A percentile compares a stretch with the other conserved stretches of the same genome.
phyloP scores from a whole-genome alignment of 2,797 vertebrate species.

The Dicrostonyx torquatus region DNA sequence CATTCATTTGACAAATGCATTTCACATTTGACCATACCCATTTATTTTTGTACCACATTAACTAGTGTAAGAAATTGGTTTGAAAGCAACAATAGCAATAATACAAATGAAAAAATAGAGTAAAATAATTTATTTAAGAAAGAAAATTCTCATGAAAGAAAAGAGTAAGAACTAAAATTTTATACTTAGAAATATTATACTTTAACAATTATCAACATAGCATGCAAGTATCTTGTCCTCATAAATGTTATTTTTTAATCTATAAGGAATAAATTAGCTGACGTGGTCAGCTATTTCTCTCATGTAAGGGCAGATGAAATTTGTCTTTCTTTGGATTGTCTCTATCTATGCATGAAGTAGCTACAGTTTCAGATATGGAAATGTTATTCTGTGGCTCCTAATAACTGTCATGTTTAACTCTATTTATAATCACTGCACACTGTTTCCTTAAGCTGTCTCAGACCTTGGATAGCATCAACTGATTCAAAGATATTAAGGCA shows the following conservation, averaged over 20 bases:
- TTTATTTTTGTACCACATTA: conserved; percentile 75
- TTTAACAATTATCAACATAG: conserved; percentile 67
- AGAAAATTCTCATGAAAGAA: conserved; percentile 44
- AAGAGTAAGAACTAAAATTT: conserved; percentile 1
- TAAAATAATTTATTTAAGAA: conserved; percentile 48
- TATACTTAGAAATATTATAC: conserved; percentile 47
- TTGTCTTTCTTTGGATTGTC: conserved; percentile 55
- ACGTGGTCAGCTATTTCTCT: conserved; percentile 34
- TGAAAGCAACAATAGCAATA: conserved; percentile 63
- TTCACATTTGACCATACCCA: conserved; percentile 74
- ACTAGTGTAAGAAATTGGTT: conserved; percentile 70
- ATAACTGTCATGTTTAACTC: conserved; percentile 51
- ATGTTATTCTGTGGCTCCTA: conserved; percentile 51
- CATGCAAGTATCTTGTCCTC: conserved; percentile 36
- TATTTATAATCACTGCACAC: conserved; percentile 19
- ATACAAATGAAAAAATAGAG: background rate
- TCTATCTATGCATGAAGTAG: conserved; percentile 51
- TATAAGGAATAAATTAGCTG: conserved; percentile 56
- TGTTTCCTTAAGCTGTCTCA: conserved; percentile 44
- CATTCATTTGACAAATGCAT: conserved; percentile 75
- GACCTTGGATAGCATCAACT: background rate
- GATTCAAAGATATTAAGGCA: conserved; percentile 19
- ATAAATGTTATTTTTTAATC: conserved; percentile 41
- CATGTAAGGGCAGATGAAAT: conserved; percentile 40
- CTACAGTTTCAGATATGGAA: conserved; percentile 60